Evolutionary conservation across 2,113 vertebrate genomes (phyloP).

Genomic region (Menura novaehollandiae): DNA sequence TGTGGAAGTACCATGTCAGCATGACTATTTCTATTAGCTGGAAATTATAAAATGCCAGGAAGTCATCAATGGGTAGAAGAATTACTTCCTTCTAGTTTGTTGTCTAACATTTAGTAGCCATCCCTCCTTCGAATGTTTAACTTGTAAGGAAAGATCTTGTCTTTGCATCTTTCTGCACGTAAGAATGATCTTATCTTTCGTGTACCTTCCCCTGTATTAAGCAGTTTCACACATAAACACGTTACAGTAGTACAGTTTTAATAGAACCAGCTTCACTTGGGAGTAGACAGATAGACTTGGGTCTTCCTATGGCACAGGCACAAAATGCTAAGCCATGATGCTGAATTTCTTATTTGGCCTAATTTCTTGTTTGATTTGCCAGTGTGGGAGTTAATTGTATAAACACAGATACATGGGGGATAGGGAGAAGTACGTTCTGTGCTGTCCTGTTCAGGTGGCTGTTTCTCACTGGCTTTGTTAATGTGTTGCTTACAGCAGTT

Average conservation of each 20-base stretch:
- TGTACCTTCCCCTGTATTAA: not conserved
- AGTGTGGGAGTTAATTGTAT: conserved; percentile 25
- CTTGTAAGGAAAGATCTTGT: not conserved
- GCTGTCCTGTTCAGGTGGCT: not conserved
- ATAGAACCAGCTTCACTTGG: not conserved
- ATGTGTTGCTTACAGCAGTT: not conserved
- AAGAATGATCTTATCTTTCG: not conserved
- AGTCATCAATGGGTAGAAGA: not conserved
- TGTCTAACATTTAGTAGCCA: not conserved
- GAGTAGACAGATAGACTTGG: not conserved
- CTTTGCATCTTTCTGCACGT: not conserved
- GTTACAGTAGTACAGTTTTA: not conserved
- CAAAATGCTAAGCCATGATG: not conserved
- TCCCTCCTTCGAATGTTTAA: not conserved
- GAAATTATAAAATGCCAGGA: not conserved
- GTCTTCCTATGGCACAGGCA: not conserved
- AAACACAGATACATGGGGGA: conserved; percentile 19
- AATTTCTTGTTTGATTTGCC: conserved; percentile 30
- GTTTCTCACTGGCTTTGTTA: not conserved
- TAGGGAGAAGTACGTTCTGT: not conserved
- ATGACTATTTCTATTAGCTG: not conserved
- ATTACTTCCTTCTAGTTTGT: not conserved
- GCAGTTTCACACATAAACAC: not conserved
- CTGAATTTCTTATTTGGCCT: conserved; percentile 37
- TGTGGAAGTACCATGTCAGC: not conserved